phyloP scores from a whole-genome alignment of 2,888 invertebrate genomes.

The Luperina nickerlii region DNA sequence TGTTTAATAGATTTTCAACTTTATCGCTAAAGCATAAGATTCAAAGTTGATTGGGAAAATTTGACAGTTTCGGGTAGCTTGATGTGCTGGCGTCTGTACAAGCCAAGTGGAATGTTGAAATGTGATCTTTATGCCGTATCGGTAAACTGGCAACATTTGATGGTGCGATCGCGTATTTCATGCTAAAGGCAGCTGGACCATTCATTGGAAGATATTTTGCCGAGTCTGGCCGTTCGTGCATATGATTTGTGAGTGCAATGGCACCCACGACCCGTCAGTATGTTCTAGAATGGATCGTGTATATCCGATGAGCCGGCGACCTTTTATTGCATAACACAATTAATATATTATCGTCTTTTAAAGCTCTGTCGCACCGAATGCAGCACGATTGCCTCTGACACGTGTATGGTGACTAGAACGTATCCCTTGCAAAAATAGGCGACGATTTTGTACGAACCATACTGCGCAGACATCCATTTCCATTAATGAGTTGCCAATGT shows the following conservation, averaged over 20 bases:
- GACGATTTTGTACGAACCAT: constrained; percentile 20
- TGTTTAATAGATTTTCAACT: too few relatives aligned
- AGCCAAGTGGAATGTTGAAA: background rate
- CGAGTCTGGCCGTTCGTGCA: constrained; percentile 10
- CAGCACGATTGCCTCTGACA: constrained; percentile 33
- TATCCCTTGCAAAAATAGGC: background rate
- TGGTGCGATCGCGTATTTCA: too few relatives aligned
- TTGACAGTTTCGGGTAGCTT: too few relatives aligned
- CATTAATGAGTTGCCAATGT: constrained; percentile 28
- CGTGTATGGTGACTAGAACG: constrained; percentile 10
- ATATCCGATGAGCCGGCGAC: constrained; percentile 36
- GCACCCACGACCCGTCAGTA: constrained; percentile 14
- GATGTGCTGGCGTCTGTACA: too few relatives aligned
- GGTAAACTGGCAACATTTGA: background rate
- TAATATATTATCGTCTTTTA: constrained; percentile 50
- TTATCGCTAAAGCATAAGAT: too few relatives aligned
- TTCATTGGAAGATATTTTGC: background rate
- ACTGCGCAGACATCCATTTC: constrained; percentile 23
- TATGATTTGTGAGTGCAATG: constrained; percentile 45
- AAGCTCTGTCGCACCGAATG: constrained; percentile 24
- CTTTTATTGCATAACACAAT: constrained; percentile 53
- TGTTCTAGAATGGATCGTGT: constrained; percentile 21
- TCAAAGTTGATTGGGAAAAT: too few relatives aligned
- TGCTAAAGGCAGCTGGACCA: background rate
- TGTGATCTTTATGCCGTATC: background rate